phyloP scores from a whole-genome alignment of 2,888 invertebrate genomes.

The Chelonus formosanus region DNA sequence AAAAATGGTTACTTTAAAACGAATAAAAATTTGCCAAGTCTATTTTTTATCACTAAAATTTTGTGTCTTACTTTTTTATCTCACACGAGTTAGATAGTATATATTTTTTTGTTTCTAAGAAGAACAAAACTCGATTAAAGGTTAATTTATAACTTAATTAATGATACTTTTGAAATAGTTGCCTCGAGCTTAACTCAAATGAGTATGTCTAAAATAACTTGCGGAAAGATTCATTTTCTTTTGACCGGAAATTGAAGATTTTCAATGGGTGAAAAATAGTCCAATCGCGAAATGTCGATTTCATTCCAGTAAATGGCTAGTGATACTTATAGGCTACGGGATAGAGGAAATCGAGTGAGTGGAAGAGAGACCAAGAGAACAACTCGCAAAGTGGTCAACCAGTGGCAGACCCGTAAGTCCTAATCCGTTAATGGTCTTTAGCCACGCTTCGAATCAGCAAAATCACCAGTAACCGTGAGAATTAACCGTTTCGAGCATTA shows the following conservation, averaged over 20 bases:
- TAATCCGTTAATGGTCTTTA: slow-evolving; percentile 36
- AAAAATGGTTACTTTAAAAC: neutral
- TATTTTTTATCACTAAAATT: too few relatives aligned
- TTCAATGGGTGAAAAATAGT: slow-evolving; percentile 32
- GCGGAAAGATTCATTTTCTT: slow-evolving; percentile 29
- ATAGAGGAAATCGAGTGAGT: neutral
- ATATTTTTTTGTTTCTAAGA: too few relatives aligned
- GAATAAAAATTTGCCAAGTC: too few relatives aligned
- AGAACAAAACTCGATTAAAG: too few relatives aligned
- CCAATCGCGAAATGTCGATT: slow-evolving; percentile 31
- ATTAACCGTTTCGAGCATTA: slow-evolving; percentile 22
- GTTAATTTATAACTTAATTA: neutral
- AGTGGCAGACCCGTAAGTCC: slow-evolving; percentile 29
- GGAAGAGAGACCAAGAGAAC: neutral
- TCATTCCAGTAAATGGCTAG: slow-evolving; percentile 30
- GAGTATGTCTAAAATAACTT: slow-evolving; percentile 27
- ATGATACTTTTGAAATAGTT: slow-evolving; percentile 10
- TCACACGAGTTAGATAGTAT: too few relatives aligned
- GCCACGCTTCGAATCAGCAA: slow-evolving; percentile 34
- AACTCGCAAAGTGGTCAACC: slow-evolving; percentile 25
- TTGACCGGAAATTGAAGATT: slow-evolving; percentile 27
- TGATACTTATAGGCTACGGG: slow-evolving; percentile 3
- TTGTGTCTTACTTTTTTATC: too few relatives aligned
- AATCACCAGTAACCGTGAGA: slow-evolving; percentile 25
- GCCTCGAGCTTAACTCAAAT: neutral